phyloP scores from a whole-genome alignment of 2,113 vertebrate species.

The Thomomys bottae region DNA sequence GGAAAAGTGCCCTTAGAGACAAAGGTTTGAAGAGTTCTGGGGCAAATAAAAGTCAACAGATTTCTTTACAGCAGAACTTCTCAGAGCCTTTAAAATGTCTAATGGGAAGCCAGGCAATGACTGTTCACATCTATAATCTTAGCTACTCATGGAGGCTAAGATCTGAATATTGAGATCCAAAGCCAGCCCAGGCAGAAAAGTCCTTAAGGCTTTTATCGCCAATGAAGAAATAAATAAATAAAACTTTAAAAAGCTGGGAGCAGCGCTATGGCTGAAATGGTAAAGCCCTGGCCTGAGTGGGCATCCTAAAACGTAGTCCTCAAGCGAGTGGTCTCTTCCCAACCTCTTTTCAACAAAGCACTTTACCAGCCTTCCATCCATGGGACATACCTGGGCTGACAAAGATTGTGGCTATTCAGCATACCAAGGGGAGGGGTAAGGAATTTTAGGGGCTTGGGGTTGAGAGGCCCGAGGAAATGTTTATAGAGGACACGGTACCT shows the following conservation, averaged over 20 bases:
- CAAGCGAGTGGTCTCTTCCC: neutral
- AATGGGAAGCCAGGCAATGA: too few relatives aligned
- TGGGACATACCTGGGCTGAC: neutral
- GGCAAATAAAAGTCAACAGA: neutral
- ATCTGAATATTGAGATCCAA: too few relatives aligned
- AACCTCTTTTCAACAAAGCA: neutral
- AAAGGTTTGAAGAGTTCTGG: neutral
- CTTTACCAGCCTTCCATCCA: neutral
- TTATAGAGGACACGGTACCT: neutral
- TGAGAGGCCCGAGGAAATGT: neutral
- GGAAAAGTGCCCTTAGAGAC: neutral
- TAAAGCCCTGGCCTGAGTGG: too few relatives aligned
- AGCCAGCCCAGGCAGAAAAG: too few relatives aligned
- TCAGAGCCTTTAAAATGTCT: constrained; percentile 1
- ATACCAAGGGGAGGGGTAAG: neutral
- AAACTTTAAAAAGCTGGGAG: too few relatives aligned
- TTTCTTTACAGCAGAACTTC: neutral
- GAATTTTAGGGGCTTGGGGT: neutral
- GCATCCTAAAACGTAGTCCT: neutral
- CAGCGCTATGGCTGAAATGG: too few relatives aligned
- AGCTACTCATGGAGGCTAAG: too few relatives aligned
- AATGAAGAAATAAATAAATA: too few relatives aligned
- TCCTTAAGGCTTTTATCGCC: too few relatives aligned
- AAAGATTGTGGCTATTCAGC: neutral
- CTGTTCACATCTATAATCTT: too few relatives aligned